Evolutionary conservation across 2,113 vertebrate species (phyloP).

Genomic region (Crotalus helleri): DNA sequence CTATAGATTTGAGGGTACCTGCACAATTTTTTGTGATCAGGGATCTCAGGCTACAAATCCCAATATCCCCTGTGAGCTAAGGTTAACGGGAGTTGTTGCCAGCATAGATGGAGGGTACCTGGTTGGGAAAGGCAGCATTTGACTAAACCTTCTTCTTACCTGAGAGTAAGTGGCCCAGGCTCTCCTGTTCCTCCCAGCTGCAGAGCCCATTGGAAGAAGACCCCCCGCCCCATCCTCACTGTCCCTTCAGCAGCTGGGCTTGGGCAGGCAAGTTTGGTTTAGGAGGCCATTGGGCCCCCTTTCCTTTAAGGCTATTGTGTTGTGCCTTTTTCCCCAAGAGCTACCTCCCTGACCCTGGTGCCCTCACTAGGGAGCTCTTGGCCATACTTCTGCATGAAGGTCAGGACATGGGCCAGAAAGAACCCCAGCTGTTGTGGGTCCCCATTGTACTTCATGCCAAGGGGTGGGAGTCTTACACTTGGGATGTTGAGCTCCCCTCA

Average conservation of each 20-base stretch:
- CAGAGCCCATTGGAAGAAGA: neutral
- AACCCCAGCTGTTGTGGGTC: too few relatives aligned
- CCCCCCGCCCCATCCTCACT: neutral
- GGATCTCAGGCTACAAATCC: neutral
- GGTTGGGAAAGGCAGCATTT: neutral
- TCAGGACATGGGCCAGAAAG: too few relatives aligned
- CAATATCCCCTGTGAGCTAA: neutral
- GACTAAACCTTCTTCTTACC: neutral
- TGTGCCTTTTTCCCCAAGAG: neutral
- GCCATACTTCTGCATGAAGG: too few relatives aligned
- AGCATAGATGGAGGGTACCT: neutral
- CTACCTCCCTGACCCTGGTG: neutral
- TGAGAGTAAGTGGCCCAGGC: too few relatives aligned
- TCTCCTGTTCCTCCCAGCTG: rapidly evolving
- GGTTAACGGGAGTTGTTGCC: neutral
- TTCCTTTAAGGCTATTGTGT: conserved; percentile 22
- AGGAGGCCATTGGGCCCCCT: conserved; percentile 9
- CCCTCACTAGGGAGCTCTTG: too few relatives aligned
- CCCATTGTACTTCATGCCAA: too few relatives aligned
- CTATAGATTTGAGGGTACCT: neutral
- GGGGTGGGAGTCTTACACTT: too few relatives aligned
- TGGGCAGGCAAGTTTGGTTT: neutral
- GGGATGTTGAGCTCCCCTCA: too few relatives aligned
- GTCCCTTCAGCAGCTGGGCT: neutral
- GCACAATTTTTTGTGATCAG: neutral